Percentiles rank a stretch among this genome's conserved stretches.
Conservation (phyloP, 2,797 vertebrate genomes). For the Trachurus trachurus region DNA sequence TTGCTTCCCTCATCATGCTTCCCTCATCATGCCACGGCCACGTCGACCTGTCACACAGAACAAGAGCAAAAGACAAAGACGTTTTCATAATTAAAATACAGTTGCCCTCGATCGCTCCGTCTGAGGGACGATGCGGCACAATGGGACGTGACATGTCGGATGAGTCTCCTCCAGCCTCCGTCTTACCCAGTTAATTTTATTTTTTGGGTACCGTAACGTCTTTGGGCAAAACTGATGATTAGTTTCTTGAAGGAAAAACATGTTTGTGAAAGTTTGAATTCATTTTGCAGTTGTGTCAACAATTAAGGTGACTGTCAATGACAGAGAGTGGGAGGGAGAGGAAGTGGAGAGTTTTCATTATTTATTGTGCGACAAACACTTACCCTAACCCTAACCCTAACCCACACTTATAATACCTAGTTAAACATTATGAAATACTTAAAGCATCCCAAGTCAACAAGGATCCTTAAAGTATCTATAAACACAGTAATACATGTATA, state of each 20-base stretch:
- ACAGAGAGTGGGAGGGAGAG: not conserved
- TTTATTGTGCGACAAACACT: no score
- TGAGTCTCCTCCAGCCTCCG: not conserved
- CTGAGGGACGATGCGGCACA: not conserved
- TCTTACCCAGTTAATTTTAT: not conserved
- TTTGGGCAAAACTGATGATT: no score
- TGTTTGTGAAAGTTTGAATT: no score
- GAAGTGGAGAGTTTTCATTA: no score
- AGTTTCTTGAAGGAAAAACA: no score
- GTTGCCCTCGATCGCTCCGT: not conserved
- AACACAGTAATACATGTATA: no score
- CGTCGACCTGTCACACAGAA: conserved; percentile 5
- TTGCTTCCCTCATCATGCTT: not conserved
- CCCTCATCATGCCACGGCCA: not conserved
- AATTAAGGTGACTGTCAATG: not conserved
- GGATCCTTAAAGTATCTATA: no score
- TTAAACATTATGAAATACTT: no score
- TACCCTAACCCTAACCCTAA: no score
- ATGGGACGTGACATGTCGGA: not conserved
- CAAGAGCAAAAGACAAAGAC: not conserved
- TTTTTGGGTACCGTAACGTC: not conserved
- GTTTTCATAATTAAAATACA: not conserved
- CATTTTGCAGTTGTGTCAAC: not conserved
- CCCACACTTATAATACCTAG: no score
- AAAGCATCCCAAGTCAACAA: no score